These are phyloP conservation scores for Bostrychus sinensis DNA, from an alignment of 2,113 vertebrate species.

Conservation along the genomic window DNA sequence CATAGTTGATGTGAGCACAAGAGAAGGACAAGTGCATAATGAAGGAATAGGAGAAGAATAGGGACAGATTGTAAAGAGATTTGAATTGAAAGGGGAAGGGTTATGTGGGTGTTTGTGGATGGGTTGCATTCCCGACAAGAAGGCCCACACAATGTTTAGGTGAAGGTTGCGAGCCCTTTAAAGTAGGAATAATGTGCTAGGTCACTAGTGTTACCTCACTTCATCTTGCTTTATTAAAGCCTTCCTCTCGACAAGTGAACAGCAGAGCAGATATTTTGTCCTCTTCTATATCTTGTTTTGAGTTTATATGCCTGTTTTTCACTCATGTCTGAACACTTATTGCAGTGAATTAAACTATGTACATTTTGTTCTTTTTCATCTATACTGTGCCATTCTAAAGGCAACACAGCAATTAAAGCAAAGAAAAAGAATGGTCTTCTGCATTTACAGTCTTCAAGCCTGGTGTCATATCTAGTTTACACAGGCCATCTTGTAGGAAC, in stretches of 20 bases:
- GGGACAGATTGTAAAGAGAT: slow-evolving; percentile 15
- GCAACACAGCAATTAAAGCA: neutral
- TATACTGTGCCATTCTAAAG: neutral
- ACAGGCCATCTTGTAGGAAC: slow-evolving; percentile 52
- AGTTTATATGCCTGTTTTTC: neutral
- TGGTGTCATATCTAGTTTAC: slow-evolving; percentile 51
- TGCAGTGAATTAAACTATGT: neutral
- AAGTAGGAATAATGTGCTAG: slow-evolving; percentile 41
- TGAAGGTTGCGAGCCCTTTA: slow-evolving; percentile 60
- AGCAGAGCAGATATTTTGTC: slow-evolving; percentile 16
- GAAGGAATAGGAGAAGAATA: slow-evolving; percentile 34
- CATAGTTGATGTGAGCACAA: slow-evolving; percentile 37
- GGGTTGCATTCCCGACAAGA: slow-evolving; percentile 57
- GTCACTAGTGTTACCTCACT: slow-evolving; percentile 23
- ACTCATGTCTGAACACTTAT: neutral
- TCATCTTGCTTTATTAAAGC: slow-evolving; percentile 43
- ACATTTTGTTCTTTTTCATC: slow-evolving; percentile 1
- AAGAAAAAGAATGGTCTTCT: slow-evolving; percentile 2
- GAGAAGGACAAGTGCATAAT: slow-evolving; percentile 60
- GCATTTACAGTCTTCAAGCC: slow-evolving; percentile 22
- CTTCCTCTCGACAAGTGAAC: slow-evolving; percentile 7
- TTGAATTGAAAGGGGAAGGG: slow-evolving; percentile 53
- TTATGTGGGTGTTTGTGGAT: slow-evolving; percentile 53
- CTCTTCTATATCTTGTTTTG: slow-evolving; percentile 7
- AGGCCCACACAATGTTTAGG: slow-evolving; percentile 52